These are phyloP conservation scores for Ceyx melanurus DNA, from an alignment of 2,113 vertebrate species.

Conservation along the genomic window DNA sequence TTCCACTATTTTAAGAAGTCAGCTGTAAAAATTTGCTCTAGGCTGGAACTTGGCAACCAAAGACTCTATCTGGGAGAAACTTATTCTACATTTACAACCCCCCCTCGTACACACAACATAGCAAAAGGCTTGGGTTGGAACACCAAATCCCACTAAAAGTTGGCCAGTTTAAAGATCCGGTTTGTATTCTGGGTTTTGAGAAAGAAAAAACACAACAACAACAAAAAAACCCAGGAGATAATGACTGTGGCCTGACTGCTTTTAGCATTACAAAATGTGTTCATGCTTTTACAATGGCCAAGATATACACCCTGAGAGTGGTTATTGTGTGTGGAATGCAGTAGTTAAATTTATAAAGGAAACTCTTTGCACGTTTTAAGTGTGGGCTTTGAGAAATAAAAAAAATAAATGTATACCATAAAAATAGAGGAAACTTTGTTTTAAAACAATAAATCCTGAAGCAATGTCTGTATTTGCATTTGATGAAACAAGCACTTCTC, in stretches of 20 bases:
- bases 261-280: slow-evolving; percentile 28
- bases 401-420: not conserved
- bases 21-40: slow-evolving; percentile 50
- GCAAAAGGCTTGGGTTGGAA: not conserved
- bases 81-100: slow-evolving; percentile 19
- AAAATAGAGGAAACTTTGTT: not conserved
- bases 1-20: slow-evolving; percentile 50
- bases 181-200: slow-evolving; percentile 1
- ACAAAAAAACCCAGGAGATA: not conserved
- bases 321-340: slow-evolving; percentile 23
- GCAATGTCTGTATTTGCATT: not conserved
- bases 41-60: slow-evolving; percentile 52
- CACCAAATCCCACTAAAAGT: slow-evolving; percentile 17
- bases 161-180: slow-evolving; percentile 13
- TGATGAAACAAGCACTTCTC: not conserved
- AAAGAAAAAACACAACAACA: too few relatives aligned
- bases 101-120: not conserved
- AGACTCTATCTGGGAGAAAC: slow-evolving; percentile 5
- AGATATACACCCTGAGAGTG: slow-evolving; percentile 27
- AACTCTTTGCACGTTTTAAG: not conserved
- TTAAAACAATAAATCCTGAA: not conserved
- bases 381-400: not conserved
- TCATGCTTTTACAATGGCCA: not conserved
- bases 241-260: slow-evolving; percentile 26
- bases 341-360: slow-evolving; percentile 51